These are phyloP conservation scores for Sciurus carolinensis DNA, from an alignment of 2,797 vertebrate genomes.

Conservation along the genomic window DNA sequence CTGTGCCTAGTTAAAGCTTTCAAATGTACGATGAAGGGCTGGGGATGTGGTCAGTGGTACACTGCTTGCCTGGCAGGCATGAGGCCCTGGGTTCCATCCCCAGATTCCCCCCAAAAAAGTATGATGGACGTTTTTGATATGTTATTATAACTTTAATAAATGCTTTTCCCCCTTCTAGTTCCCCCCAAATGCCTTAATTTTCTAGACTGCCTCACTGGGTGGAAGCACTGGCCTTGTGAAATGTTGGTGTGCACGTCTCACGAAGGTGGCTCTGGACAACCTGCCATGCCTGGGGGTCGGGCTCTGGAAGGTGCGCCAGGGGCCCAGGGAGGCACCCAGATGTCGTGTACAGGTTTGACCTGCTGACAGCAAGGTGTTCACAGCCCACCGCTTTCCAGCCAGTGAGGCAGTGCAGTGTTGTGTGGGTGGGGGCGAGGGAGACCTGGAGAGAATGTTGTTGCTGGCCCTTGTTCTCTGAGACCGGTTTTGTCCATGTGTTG, in stretches of 20 bases:
- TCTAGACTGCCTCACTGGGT: not conserved
- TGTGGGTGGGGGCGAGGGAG: not conserved
- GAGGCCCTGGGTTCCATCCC: no score
- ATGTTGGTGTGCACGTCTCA: not conserved
- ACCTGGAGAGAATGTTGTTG: not conserved
- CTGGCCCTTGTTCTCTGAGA: not conserved
- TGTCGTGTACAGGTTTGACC: not conserved
- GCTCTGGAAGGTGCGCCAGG: not conserved
- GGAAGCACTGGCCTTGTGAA: not conserved
- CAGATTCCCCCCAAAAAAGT: no score
- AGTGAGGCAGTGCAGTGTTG: accelerated
- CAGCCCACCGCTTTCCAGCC: not conserved
- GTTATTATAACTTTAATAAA: constrained; percentile 30
- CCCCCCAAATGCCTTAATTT: constrained; percentile 39
- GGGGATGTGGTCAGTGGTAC: no score
- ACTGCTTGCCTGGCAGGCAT: no score
- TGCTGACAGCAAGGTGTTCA: not conserved
- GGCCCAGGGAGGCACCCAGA: not conserved
- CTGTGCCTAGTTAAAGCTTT: constrained; percentile 4
- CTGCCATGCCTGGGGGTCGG: not conserved
- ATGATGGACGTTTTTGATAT: not conserved
- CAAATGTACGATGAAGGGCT: not conserved
- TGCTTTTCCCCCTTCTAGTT: not conserved
- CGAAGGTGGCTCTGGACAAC: not conserved
- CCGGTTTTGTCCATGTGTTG: not conserved